phyloP scores from a whole-genome alignment of 2,888 invertebrate genomes.

The Ramazzottius varieornatus region DNA sequence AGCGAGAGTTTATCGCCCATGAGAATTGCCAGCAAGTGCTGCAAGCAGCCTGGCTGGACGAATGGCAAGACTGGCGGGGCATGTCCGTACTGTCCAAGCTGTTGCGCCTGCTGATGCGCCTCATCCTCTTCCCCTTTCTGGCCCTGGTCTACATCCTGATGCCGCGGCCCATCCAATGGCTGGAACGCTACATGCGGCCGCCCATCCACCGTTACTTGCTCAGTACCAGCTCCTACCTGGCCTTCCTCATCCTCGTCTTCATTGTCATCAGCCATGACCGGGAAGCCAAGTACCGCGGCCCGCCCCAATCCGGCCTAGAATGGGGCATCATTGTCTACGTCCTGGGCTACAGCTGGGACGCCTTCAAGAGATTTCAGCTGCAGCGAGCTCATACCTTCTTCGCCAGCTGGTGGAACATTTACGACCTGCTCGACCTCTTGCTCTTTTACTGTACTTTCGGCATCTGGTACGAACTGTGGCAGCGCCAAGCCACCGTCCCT shows the following conservation, averaged over 20 bases:
- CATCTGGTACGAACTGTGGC: constrained; percentile 9
- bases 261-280: constrained; percentile 8
- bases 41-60: constrained; percentile 23
- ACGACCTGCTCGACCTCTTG: constrained; percentile 9
- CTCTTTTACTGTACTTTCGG: constrained; percentile 10
- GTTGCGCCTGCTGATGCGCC: constrained; percentile 11
- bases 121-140: constrained; percentile 6
- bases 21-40: constrained; percentile 24
- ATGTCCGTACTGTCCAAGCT: constrained; percentile 18
- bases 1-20: constrained; percentile 25
- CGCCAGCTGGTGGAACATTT: constrained; percentile 6
- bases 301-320: constrained; percentile 8
- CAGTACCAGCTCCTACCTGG: constrained; percentile 21
- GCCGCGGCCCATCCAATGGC: constrained; percentile 6
- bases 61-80: constrained; percentile 23
- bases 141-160: constrained; percentile 7
- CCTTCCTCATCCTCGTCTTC: constrained; percentile 20
- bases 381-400: neutral
- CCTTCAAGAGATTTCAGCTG: neutral
- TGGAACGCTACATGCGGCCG: constrained; percentile 14
- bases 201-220: constrained; percentile 24
- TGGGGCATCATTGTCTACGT: neutral
- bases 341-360: neutral
- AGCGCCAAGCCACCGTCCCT: constrained; percentile 3
- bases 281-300: constrained; percentile 7